Evolutionary conservation across 2,888 invertebrate species (phyloP).

Genomic region (Spatulosminthurus flaviceps): DNA sequence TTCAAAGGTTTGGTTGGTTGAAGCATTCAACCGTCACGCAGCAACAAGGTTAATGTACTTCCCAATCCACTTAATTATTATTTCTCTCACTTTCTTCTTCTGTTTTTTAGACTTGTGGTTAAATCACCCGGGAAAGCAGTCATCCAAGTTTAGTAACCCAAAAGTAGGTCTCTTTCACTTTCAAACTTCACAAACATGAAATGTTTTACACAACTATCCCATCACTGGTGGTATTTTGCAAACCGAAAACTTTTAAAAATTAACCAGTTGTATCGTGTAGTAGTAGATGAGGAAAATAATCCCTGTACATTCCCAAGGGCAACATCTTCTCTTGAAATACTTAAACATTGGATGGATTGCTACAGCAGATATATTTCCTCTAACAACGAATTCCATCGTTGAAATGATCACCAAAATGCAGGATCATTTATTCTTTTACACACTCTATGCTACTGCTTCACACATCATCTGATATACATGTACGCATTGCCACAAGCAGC

Average conservation of each 20-base stretch:
- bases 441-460: neutral
- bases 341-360: too few relatives aligned
- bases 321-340: too few relatives aligned
- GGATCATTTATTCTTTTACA: too few relatives aligned
- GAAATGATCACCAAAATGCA: too few relatives aligned
- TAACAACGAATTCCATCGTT: too few relatives aligned
- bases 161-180: neutral
- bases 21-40: conserved; percentile 19
- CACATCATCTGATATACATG: neutral
- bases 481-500: neutral
- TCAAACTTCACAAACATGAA: neutral
- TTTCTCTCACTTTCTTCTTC: conserved; percentile 31
- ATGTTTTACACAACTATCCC: too few relatives aligned
- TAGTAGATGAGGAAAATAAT: too few relatives aligned
- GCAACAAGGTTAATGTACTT: conserved; percentile 42
- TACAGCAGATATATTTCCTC: too few relatives aligned
- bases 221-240: too few relatives aligned
- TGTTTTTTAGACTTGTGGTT: neutral
- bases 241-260: too few relatives aligned
- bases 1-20: neutral
- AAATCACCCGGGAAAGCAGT: conserved; percentile 1
- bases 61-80: conserved; percentile 44
- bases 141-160: neutral
- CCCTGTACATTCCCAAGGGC: too few relatives aligned
- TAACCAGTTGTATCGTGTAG: too few relatives aligned